These are phyloP conservation scores for Apodemus agrarius DNA, from an alignment of 2,797 vertebrate genomes.

Conservation along the genomic window DNA sequence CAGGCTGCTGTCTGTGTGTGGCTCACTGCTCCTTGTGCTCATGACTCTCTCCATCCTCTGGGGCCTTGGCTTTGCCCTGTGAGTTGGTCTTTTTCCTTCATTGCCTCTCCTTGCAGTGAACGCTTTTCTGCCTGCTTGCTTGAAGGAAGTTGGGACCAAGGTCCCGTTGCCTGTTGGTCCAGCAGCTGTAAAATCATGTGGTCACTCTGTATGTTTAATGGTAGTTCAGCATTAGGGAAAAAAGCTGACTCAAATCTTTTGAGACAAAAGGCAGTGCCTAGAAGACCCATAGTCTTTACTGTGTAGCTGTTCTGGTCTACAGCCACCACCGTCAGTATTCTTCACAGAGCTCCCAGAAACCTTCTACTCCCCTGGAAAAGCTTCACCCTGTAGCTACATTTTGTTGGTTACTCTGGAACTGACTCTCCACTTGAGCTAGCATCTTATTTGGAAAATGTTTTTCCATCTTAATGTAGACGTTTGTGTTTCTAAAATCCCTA, in stretches of 20 bases:
- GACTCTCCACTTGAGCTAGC: not conserved
- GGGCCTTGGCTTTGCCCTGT: not conserved
- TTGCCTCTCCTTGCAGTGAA: not conserved
- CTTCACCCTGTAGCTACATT: not conserved
- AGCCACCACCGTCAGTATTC: not conserved
- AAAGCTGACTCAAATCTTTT: not conserved
- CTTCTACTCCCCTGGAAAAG: not conserved
- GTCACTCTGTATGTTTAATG: not conserved
- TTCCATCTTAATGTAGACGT: not conserved
- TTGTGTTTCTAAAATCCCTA: not conserved
- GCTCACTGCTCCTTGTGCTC: not conserved
- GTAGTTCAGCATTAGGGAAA: not conserved
- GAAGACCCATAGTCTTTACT: not conserved
- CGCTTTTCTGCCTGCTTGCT: not conserved
- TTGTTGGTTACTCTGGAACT: not conserved
- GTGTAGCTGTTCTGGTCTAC: not conserved
- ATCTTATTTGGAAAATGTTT: slow-evolving; percentile 12
- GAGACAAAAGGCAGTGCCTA: not conserved
- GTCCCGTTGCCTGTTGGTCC: not conserved
- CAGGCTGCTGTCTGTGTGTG: not conserved
- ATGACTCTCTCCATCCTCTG: not conserved
- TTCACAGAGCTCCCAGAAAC: not conserved
- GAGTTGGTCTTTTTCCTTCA: not conserved
- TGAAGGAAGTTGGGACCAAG: not conserved
- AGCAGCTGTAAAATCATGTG: not conserved